These are phyloP conservation scores for Diacarnus erythraeanus DNA, from an alignment of 37 sponge, comb jelly and placozoan species.

Conservation along the genomic window DNA sequence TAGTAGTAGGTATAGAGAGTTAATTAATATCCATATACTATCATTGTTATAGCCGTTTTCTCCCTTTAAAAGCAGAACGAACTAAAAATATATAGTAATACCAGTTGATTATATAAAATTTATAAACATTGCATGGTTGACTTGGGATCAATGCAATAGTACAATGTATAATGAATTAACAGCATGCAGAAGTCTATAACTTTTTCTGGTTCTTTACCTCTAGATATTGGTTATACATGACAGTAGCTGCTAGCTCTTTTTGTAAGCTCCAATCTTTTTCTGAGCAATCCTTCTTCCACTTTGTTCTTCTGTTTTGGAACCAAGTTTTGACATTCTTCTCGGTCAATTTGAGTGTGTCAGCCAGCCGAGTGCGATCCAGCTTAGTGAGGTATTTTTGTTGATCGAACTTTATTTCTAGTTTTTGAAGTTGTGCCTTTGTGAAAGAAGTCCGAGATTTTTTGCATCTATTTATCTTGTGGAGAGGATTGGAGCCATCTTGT, in stretches of 20 bases:
- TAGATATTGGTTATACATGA: slow-evolving; percentile 72
- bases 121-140: too few relatives aligned
- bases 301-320: slow-evolving; percentile 83
- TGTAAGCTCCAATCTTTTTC: slow-evolving; percentile 74
- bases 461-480: neutral
- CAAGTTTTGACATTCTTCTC: slow-evolving; percentile 82
- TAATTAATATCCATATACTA: too few relatives aligned
- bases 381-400: slow-evolving; percentile 72
- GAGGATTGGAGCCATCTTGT: neutral
- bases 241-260: slow-evolving; percentile 60
- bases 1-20: too few relatives aligned
- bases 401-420: slow-evolving; percentile 53
- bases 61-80: too few relatives aligned
- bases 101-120: too few relatives aligned
- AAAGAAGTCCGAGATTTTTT: slow-evolving; percentile 75
- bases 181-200: neutral
- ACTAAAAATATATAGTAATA: too few relatives aligned
- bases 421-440: slow-evolving; percentile 52
- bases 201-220: slow-evolving; percentile 1
- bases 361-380: slow-evolving; percentile 47
- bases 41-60: too few relatives aligned
- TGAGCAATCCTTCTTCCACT: slow-evolving; percentile 66
- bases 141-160: too few relatives aligned
- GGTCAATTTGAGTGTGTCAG: slow-evolving; percentile 46
- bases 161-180: too few relatives aligned